Conservation (phyloP, 1,140 invertebrate species). For the Sogatella furcifera region DNA sequence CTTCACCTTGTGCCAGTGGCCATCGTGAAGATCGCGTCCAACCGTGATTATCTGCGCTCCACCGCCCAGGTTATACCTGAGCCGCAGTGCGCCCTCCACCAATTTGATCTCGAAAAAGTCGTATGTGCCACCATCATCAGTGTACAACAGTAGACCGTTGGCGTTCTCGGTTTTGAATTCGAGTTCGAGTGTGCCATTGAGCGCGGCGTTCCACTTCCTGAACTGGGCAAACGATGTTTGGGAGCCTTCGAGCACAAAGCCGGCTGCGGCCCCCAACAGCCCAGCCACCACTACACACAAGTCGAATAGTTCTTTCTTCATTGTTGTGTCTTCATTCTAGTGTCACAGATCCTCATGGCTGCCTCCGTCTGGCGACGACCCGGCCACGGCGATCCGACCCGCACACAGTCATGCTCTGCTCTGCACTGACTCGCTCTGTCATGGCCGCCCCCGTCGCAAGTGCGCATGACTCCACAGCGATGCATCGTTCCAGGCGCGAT, state of each 20-base stretch:
- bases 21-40: constrained; percentile 74
- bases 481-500: too few species aligned
- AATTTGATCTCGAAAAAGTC: constrained; percentile 94
- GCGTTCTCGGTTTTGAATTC: constrained; percentile 87
- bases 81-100: constrained; percentile 75
- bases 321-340: neutral
- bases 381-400: neutral
- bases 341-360: neutral
- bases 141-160: constrained; percentile 81
- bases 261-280: constrained; percentile 30
- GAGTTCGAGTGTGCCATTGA: constrained; percentile 79
- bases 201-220: constrained; percentile 74
- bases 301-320: neutral
- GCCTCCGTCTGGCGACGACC: neutral
- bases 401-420: neutral
- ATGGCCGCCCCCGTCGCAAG: too few species aligned
- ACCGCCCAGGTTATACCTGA: constrained; percentile 77
- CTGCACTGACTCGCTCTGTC: neutral
- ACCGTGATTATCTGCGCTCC: constrained; percentile 80
- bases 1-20: constrained; percentile 82
- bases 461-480: too few species aligned
- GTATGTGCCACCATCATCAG: constrained; percentile 85
- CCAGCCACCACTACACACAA: neutral
- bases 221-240: constrained; percentile 81
- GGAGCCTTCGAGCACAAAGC: constrained; percentile 71